Evolutionary conservation across 2,113 vertebrate species (phyloP), one percentile per base, ranked within the genome.

Genomic region (Boleophthalmus pectinirostris): DNA sequence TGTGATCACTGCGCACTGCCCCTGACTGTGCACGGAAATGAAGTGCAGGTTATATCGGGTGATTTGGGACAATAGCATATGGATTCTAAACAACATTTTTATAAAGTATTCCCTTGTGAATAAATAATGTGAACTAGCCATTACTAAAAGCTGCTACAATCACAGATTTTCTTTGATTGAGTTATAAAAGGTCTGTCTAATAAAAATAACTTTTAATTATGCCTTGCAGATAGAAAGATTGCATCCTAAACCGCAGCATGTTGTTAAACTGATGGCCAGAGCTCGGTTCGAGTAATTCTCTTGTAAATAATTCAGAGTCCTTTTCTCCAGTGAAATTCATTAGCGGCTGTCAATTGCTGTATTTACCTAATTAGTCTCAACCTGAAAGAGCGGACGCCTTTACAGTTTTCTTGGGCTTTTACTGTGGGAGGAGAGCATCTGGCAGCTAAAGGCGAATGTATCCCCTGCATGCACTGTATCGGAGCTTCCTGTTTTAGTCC

Each of bases 301-400:
- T 64, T 78, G 69, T 85, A 82, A 85, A 88, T 88, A 85, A 85
- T 82, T 81, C 66, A 82, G 66, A 69, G 70, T 81, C 53, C 58
- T 33, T 80, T 82, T 82, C 84, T 85, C 60, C 49, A 21, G 33
- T 53, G 14, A 85, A 86, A 86, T 79, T 73, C 85, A 88, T 87
- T 83, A 72, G 58, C 63, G 68, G 70, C 69, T 85, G 89, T 86
- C 74, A 85, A 67, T 76, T 82, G 70, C 45, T 24, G 58, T 82
- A 86, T 89, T 87, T 82, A 79, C 72, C 69, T 82, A 80, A 82
- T 87, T 78, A 79, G 82, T 81, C 82, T 64, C 12, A 68, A 89
- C 75, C 87, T 83, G 77, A 73, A 83, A 21, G 2, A 1, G 54
- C 57, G 71, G 60, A n/a, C 49, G 77, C 75, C 74, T 81, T 82